phyloP scores from a whole-genome alignment of 2,888 invertebrate genomes.

The Tenthredo notha region DNA sequence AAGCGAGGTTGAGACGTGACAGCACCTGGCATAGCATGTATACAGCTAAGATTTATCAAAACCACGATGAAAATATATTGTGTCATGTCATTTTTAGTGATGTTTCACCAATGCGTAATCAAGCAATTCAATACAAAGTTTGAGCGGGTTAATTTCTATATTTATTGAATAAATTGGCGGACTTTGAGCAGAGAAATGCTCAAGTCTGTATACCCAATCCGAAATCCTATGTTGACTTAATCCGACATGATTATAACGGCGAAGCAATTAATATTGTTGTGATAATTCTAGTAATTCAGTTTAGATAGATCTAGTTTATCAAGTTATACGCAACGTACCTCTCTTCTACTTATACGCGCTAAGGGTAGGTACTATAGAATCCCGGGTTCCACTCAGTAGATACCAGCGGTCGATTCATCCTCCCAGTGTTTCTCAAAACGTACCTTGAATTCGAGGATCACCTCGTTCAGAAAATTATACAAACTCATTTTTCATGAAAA shows the following conservation, averaged over 20 bases:
- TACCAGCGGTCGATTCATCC: slow-evolving; percentile 30
- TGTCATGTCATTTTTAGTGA: background rate
- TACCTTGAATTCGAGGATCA: background rate
- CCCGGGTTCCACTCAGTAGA: slow-evolving; percentile 12
- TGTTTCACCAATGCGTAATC: background rate
- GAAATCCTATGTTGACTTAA: slow-evolving; percentile 16
- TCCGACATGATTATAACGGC: slow-evolving; percentile 21
- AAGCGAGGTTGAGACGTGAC: slow-evolving; percentile 10
- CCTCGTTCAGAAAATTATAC: background rate
- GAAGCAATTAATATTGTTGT: slow-evolving; percentile 43
- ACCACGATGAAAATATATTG: background rate
- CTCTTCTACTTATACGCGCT: background rate
- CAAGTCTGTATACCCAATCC: background rate
- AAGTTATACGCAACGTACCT: background rate
- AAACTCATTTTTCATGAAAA: background rate
- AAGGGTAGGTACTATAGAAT: slow-evolving; percentile 41
- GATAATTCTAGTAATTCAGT: slow-evolving; percentile 35
- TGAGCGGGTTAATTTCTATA: background rate
- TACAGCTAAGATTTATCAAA: background rate
- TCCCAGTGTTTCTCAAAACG: slow-evolving; percentile 46
- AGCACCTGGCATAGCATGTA: background rate
- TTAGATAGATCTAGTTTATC: slow-evolving; percentile 34
- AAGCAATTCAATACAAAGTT: background rate
- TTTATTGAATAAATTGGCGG: background rate
- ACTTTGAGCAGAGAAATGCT: background rate